Base-by-base conservation (phyloP, 2,797 vertebrate species). In the Cirrhinus molitorella region DNA sequence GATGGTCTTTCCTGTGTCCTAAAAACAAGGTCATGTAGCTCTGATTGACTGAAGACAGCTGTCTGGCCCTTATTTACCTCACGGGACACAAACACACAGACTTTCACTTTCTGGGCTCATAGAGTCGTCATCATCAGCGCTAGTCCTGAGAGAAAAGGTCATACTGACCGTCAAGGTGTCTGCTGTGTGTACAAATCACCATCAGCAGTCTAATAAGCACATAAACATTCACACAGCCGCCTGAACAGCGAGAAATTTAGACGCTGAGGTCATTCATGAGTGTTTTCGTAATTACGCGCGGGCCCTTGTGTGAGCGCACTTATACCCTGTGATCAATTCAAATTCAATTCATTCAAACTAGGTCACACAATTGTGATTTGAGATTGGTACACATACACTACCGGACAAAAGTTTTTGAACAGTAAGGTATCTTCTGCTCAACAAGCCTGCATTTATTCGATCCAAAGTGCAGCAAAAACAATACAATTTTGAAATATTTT, bases 1-100 rank as follows among this genome's bases (percentile, higher is more conserved):
- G 79, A 81, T 85, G 83, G 83, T 53, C 40, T 53, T 74, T 61
- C 11, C 5, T 57, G 80, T 74, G 65, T 86, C 80, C 79, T 79
- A 51, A 71, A 81, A 71, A 83, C 75, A 88, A 87, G 83, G 85
- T 87, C 85, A 68, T 47, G 78, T 66, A 53, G 28, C 28, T 10
- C 57, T 87, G 77, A 87, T 70, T 77, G 65, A 86, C 67, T 43
- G 83, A 59, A 59, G 76, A 74, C 72, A 85, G 83, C 80, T 88
- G 85, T 81, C 83, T 67, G 51, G 72, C 34, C 71, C 82, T 83
- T 79, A 85, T 84, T 83, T 78, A 73, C 74, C 78, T 80, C 83
- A 57, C 19, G 49, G 70, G 74, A 71, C 75, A 74, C 45, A 37
- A 49, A 73, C 43, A 65, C 70, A 74, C 49, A 67, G 47, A 47